Percentiles rank a stretch among this genome's conserved stretches.
Evolutionary conservation across 2,113 vertebrate species (phyloP).

Genomic region (Hyaena hyaena): DNA sequence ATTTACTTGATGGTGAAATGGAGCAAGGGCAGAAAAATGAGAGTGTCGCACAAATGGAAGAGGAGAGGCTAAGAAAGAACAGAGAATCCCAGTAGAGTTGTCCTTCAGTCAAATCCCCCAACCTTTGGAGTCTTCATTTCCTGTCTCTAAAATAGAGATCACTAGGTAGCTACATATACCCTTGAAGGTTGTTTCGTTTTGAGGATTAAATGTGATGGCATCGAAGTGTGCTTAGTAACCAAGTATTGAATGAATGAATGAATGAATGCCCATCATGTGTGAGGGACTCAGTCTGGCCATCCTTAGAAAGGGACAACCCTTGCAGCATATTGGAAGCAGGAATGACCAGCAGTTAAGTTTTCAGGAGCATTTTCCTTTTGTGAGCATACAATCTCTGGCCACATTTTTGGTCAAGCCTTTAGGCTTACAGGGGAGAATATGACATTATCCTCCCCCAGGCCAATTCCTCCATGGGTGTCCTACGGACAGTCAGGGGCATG

Average conservation of each 20-base stretch:
- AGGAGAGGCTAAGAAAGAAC: background rate
- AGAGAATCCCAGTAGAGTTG: background rate
- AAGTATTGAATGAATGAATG: background rate
- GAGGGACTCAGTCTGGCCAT: background rate
- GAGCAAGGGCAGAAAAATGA: background rate
- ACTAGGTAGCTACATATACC: no score
- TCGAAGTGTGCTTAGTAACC: background rate
- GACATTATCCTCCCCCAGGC: background rate
- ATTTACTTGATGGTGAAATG: background rate
- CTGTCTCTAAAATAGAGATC: background rate
- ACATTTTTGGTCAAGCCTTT: background rate
- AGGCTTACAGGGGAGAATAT: background rate
- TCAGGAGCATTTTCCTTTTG: background rate
- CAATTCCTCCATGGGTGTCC: background rate
- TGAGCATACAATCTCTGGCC: background rate
- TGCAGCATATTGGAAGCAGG: background rate
- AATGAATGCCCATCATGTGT: background rate
- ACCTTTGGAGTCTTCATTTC: background rate
- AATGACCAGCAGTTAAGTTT: background rate
- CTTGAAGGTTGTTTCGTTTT: background rate
- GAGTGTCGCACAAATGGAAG: background rate
- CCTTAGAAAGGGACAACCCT: background rate
- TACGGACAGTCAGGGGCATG: rapidly evolving
- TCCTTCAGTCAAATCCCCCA: background rate
- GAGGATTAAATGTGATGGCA: background rate